Conservation (phyloP, 2,797 vertebrate genomes). For the Karalla daura region DNA sequence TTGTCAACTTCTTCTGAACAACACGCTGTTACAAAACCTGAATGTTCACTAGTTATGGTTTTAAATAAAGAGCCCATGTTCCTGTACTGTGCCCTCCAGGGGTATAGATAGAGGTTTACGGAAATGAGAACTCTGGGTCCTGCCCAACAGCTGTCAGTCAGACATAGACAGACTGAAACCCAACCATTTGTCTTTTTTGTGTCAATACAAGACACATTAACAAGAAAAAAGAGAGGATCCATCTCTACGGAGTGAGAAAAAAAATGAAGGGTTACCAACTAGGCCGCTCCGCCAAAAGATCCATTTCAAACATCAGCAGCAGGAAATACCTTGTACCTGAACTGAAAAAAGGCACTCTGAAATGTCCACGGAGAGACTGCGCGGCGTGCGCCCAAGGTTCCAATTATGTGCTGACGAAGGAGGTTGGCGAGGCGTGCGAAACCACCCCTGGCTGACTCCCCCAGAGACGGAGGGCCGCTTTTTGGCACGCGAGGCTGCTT, state of each 20-base stretch:
- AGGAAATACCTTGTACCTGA: slow-evolving; percentile 41
- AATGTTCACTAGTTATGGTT: slow-evolving; percentile 23
- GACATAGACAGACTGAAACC: neutral
- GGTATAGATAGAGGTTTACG: slow-evolving; percentile 45
- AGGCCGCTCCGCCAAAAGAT: neutral
- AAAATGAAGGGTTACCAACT: neutral
- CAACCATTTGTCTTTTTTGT: neutral
- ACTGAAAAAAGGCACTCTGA: slow-evolving; percentile 34
- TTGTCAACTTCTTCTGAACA: neutral
- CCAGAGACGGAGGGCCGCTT: neutral
- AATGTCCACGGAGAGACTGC: neutral
- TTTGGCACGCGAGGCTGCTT: slow-evolving; percentile 12
- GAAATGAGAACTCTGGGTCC: slow-evolving; percentile 67
- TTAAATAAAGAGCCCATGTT: slow-evolving; percentile 63
- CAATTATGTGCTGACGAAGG: neutral
- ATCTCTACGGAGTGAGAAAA: neutral
- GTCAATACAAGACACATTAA: slow-evolving; percentile 5
- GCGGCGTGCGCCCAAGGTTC: neutral
- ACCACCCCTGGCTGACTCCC: neutral
- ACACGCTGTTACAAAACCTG: slow-evolving; percentile 7
- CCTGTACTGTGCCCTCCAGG: slow-evolving; percentile 58
- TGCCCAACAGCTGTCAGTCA: slow-evolving; percentile 52
- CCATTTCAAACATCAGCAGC: neutral
- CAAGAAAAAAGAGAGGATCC: slow-evolving; percentile 21
- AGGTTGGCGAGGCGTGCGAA: too few species aligned